A percentile compares a stretch with the other conserved stretches of the same genome.
Conservation (phyloP, 2,888 invertebrate genomes). For the Cenopis cana region DNA sequence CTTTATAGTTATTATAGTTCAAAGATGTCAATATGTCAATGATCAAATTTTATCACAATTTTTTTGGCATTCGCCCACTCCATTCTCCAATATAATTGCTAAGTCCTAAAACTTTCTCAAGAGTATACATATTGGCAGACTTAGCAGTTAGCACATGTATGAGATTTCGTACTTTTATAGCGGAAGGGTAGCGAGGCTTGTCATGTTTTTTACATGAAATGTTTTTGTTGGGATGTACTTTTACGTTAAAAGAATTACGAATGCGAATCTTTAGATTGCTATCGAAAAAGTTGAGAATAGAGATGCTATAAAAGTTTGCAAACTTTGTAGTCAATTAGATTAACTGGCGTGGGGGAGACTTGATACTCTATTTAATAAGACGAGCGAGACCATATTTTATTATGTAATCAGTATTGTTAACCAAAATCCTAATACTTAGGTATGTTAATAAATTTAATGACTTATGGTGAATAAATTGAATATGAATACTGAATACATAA, state of each 20-base stretch:
- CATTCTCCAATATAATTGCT: no score
- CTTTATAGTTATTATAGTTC: not conserved
- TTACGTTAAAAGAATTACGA: constrained; percentile 69
- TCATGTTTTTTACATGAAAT: not conserved
- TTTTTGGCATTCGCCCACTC: no score
- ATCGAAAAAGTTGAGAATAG: constrained; percentile 29
- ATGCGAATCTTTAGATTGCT: constrained; percentile 52
- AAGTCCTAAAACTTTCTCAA: no score
- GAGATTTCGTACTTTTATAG: not conserved
- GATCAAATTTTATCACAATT: not conserved
- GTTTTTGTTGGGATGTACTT: constrained; percentile 59
- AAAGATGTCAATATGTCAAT: no score
- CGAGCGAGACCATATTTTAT: no score
- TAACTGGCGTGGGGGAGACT: not conserved
- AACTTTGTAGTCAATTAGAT: constrained; percentile 19
- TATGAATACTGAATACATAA: no score
- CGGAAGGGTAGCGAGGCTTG: not conserved
- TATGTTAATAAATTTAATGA: no score
- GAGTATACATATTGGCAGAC: not conserved
- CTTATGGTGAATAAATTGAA: no score
- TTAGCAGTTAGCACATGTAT: not conserved
- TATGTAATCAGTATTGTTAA: no score
- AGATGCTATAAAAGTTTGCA: constrained; percentile 6
- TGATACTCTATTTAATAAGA: constrained; percentile 11
- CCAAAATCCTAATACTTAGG: no score